A percentile compares a stretch with the other conserved stretches of the same genome.
phyloP scores from a whole-genome alignment of 2,797 vertebrate genomes.

The Euthynnus affinis region DNA sequence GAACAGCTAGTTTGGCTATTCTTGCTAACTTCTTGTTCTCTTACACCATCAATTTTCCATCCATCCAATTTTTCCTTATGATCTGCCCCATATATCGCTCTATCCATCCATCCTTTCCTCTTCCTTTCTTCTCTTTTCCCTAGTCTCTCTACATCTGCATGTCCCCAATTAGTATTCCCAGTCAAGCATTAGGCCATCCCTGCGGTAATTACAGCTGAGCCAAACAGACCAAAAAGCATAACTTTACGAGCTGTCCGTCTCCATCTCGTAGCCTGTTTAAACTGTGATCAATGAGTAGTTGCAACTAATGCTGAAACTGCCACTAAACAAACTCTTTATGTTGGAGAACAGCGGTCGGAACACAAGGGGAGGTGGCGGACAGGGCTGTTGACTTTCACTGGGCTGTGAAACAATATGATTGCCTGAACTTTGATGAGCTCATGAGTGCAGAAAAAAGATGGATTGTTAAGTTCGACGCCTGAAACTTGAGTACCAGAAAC shows the following conservation, averaged over 20 bases:
- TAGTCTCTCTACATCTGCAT: constrained; percentile 27
- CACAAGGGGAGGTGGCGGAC: constrained; percentile 16
- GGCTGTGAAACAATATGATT: constrained; percentile 21
- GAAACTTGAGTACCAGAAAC: not conserved
- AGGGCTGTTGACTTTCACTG: constrained; percentile 25
- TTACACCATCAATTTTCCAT: constrained; percentile 1
- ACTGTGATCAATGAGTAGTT: constrained; percentile 59
- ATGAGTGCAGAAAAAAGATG: not conserved
- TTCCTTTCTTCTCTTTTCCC: not conserved
- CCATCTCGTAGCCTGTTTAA: constrained; percentile 48
- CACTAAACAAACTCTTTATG: constrained; percentile 58
- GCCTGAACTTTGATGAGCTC: constrained; percentile 37
- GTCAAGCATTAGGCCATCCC: constrained; percentile 52
- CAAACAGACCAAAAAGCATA: constrained; percentile 51
- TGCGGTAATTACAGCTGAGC: constrained; percentile 56
- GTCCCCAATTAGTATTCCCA: constrained; percentile 59
- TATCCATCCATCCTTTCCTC: constrained; percentile 6
- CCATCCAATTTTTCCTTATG: not conserved
- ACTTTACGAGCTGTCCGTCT: constrained; percentile 73
- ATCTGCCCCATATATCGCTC: constrained; percentile 14
- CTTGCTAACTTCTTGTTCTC: not conserved
- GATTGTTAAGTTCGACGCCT: constrained; percentile 18
- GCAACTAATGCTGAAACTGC: constrained; percentile 41
- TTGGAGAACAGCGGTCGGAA: constrained; percentile 19
- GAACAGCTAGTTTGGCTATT: not conserved